These are phyloP conservation scores for Ptychochromis oligacanthus DNA, from an alignment of 2,113 vertebrate genomes.

Conservation along the genomic window DNA sequence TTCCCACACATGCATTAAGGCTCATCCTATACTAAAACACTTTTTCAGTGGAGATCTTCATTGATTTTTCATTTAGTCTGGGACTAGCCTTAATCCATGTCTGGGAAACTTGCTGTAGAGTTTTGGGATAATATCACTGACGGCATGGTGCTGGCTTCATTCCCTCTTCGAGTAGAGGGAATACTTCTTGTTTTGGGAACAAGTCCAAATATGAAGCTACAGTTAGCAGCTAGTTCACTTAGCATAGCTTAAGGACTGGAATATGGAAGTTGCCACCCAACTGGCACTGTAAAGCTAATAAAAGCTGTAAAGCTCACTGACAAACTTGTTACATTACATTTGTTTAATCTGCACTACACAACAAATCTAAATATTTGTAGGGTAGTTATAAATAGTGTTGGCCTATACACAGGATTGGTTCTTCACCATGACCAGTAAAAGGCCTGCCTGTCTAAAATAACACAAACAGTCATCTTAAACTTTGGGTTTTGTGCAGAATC, in stretches of 20 bases:
- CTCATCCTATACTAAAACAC: no score
- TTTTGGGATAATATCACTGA: neutral
- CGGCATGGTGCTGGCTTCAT: neutral
- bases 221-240: neutral
- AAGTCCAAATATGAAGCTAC: neutral
- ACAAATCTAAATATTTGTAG: no score
- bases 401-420: no score
- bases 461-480: neutral
- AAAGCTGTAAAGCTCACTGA: neutral
- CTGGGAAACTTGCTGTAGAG: neutral
- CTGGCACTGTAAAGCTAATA: neutral
- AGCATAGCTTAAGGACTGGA: neutral
- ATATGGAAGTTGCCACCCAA: fast-evolving
- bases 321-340: neutral
- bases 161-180: fast-evolving
- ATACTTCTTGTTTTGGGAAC: neutral
- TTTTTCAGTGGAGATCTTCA: no score
- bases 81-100: neutral
- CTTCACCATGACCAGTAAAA: no score
- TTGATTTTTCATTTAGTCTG: neutral
- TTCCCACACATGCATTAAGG: neutral
- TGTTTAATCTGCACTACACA: neutral
- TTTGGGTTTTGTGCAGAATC: neutral
- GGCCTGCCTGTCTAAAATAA: no score
- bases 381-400: no score